Conservation (phyloP, 2,888 invertebrate genomes). For the Parelbella ahira region DNA sequence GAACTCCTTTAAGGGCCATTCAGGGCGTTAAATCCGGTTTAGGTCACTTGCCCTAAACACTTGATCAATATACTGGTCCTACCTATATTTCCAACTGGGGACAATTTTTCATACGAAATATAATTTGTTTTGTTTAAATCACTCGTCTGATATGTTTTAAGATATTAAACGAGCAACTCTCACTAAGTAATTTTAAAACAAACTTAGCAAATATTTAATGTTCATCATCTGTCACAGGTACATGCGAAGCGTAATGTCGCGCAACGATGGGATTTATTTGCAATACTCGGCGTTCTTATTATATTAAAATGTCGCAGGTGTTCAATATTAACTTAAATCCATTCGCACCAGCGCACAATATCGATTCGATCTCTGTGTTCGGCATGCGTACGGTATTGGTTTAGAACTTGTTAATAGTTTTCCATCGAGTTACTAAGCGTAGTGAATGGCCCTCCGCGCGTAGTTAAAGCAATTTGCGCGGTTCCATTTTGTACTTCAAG, state of each 20-base stretch:
- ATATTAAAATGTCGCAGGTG: too few relatives aligned
- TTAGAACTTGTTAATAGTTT: slow-evolving; percentile 23
- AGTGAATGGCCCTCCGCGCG: slow-evolving; percentile 38
- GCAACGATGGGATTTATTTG: slow-evolving; percentile 1
- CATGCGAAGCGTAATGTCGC: too few relatives aligned
- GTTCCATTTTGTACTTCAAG: slow-evolving; percentile 39
- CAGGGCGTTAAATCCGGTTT: slow-evolving; percentile 68
- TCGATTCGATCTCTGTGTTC: background rate
- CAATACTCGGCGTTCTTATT: background rate
- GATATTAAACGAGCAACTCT: too few relatives aligned
- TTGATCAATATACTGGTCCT: slow-evolving; percentile 33
- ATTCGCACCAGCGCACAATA: slow-evolving; percentile 5
- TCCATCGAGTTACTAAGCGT: slow-evolving; percentile 39
- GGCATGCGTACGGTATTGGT: background rate
- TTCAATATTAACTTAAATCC: background rate
- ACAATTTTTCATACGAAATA: too few relatives aligned
- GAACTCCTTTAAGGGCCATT: slow-evolving; percentile 59
- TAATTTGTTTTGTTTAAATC: too few relatives aligned
- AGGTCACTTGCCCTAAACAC: slow-evolving; percentile 52
- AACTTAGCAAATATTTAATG: too few relatives aligned
- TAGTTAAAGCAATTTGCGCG: slow-evolving; percentile 48
- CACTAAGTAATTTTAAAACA: too few relatives aligned
- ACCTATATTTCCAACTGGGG: too few relatives aligned
- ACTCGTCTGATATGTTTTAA: too few relatives aligned
- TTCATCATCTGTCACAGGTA: too few relatives aligned